Base-by-base conservation (phyloP, 1,140 invertebrate genomes). In the Saxidomus purpurata region DNA sequence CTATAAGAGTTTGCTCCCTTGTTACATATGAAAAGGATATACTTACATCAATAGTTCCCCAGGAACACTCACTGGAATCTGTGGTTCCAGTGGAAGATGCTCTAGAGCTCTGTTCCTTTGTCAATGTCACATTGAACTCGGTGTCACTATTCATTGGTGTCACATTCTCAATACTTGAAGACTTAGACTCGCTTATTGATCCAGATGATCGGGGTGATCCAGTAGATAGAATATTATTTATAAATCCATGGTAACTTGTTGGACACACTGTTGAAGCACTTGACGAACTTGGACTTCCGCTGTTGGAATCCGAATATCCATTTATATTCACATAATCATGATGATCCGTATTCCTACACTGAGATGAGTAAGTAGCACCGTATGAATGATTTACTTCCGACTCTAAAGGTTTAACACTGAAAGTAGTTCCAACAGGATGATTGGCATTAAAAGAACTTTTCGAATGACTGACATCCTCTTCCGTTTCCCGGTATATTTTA, bases 1-100 rank as follows among this genome's bases (percentile, higher is more conserved):
- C n/a, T 43, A 43, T 43, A 4, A 43, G 43, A 28, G 59, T 63
- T 63, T 8, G 3, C 28, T 63, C 59, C 25, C 59, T 63, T 55
- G 8, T n/a, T 55, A 43, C 4, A 43, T 8, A 43, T 4, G 15
- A 43, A 43, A 4, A 43, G 15, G 19, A 28, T 15, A 8, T 86
- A 87, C 90, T 90, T 86, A 93, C 92, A 67, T 90, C 89, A 47
- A 88, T 52, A 43, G 84, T 90, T 36, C 77, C 80, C 17, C 90
- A 88, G 47, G 92, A 97, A 95, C 0, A 97, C 97, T 92, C 96
- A 96, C 92, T 93, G 31, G 91, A 92, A 49, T 92, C 90, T 79
- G 91, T 89, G 19, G 89, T 89, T 0, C 86, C 92, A 71, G 87
- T 89, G 17, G 91, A 91, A 19, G 90, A 88, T n/a, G 85, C 55